Evolutionary conservation across 2,797 vertebrate genomes (phyloP), one percentile per base, ranked within the genome.

Genomic region (Corythornis leucogaster): DNA sequence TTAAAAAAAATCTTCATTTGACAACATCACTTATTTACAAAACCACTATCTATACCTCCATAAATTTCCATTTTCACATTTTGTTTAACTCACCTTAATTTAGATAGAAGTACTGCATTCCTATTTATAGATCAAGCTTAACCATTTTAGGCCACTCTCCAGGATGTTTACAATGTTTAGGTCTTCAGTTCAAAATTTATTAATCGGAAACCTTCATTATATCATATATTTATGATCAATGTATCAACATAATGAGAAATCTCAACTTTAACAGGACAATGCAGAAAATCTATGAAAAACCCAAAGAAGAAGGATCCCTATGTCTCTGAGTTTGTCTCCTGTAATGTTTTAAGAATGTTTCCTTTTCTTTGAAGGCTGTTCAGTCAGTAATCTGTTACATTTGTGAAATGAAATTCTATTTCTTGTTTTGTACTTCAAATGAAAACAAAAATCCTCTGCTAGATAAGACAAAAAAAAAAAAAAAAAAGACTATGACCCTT

Each of bases 361-460:
- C 69, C 20, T 61, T 64, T 13, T 43, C 68, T 82, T 48, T 78
- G 74, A 93, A 86, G 64, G 16, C 58, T 75, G 15, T 83, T 85
- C 92, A 75, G 25, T 40, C 57, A 82, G 63, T 45, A 88, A 12
- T 38, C 38, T 35, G 20, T 57, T 77, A 91, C 35, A 55, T 80
- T 68, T 80, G 12, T 80, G 77, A 92, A 61, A 24, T 58, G 40
- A 71, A 87, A 87, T 90, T 76, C 70, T 48, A 80, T 92, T 95
- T 91, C 81, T 93, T 92, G 79, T 87, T 90, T 70, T 89, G 76
- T 85, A 95, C 80, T 82, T 62, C 67, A 92, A 93, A 66, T 86
- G 90, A 85, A 96, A 96, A 89, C 63, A 38, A 96, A 95, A 97
- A 95, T 84, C 70, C 59, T 70, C 43, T 81, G 55, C 84, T 53